Percentiles rank a stretch among this genome's conserved stretches.
phyloP scores from a whole-genome alignment of 2,113 vertebrate genomes.

The Manacus vitellinus region DNA sequence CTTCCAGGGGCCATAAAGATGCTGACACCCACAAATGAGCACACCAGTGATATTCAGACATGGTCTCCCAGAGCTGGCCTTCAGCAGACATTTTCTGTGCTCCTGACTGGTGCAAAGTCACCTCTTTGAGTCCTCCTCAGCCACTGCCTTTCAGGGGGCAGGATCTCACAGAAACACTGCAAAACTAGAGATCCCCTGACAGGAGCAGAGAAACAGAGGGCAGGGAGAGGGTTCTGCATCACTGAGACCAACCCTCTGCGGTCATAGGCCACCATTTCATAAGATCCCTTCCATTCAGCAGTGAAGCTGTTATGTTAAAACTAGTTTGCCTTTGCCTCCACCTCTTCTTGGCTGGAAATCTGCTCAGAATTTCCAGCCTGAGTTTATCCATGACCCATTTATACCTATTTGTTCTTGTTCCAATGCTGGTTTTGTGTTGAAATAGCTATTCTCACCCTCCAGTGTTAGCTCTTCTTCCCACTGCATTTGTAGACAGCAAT shows the following conservation, averaged over 20 bases:
- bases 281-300: background rate
- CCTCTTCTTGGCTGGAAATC: background rate
- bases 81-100: background rate
- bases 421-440: background rate
- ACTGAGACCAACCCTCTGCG: background rate
- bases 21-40: background rate
- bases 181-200: background rate
- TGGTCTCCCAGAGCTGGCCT: background rate
- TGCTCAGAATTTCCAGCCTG: background rate
- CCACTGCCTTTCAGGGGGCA: background rate
- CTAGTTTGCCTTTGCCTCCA: background rate
- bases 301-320: background rate
- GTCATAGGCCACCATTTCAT: background rate
- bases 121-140: background rate
- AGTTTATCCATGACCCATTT: background rate
- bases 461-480: background rate
- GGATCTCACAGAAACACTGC: background rate
- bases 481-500: background rate
- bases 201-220: background rate
- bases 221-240: background rate
- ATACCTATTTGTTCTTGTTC: background rate
- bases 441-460: background rate
- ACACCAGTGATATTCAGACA: background rate
- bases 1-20: slow-evolving; percentile 8
- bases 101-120: background rate